These are phyloP conservation scores for Eumacrocentrus americanus DNA, from an alignment of 2,888 invertebrate genomes.

Conservation along the genomic window DNA sequence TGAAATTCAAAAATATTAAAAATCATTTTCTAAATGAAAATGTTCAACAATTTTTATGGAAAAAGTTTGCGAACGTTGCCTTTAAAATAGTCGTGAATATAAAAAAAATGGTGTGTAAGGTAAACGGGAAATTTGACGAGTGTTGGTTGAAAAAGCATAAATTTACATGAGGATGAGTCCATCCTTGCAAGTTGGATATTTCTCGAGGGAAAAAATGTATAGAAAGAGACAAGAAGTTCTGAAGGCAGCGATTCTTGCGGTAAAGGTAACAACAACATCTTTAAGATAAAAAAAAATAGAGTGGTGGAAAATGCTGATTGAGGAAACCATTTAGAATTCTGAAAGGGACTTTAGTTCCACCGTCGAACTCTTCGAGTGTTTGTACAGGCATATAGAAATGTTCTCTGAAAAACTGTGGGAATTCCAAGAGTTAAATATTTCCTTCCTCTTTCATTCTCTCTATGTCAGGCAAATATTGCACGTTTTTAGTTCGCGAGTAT, in stretches of 20 bases:
- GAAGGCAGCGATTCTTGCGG: constrained; percentile 5
- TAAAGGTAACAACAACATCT: background rate
- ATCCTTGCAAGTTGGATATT: constrained; percentile 12
- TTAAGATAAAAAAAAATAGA: constrained; percentile 4
- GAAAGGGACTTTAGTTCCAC: constrained; percentile 6
- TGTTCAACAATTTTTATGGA: background rate
- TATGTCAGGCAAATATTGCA: background rate
- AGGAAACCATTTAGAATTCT: constrained; percentile 38
- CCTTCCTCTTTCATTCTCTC: background rate
- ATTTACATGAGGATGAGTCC: constrained; percentile 28
- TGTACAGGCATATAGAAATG: no score
- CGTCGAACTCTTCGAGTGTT: constrained; percentile 26
- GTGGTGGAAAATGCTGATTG: constrained; percentile 29
- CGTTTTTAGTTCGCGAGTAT: no score
- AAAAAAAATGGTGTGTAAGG: background rate
- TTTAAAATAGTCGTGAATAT: background rate
- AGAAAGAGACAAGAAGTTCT: constrained; percentile 9
- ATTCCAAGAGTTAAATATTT: background rate
- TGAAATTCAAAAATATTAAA: background rate
- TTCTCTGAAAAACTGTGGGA: no score
- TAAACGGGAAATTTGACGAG: background rate
- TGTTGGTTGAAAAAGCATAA: constrained; percentile 24
- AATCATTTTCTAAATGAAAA: background rate
- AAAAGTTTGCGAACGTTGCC: no score
- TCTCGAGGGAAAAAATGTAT: constrained; percentile 10